Evolutionary conservation across 2,113 vertebrate genomes (phyloP), one percentile per base, ranked within the genome.

Genomic region (Saguinus imperator): DNA sequence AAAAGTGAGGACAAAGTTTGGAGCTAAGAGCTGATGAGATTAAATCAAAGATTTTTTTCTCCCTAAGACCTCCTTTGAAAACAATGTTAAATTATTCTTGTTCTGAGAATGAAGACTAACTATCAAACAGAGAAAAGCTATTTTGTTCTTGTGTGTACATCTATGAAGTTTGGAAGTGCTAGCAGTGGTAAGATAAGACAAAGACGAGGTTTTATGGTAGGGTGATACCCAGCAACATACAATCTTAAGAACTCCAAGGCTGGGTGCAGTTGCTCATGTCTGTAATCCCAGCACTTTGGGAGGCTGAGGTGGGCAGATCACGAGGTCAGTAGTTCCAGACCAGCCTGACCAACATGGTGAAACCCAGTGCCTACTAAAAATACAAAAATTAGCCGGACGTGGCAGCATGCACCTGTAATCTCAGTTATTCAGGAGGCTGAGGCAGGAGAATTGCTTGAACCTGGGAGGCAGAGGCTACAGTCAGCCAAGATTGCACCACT

Each of bases 41-140:
- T 58, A 89, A 86, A 61, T 58, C 48, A 43, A 84, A 94, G 79
- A 37, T 81, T 77, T 79, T 94, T 95, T 84, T 89, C 35, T 64
- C 48, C 35, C 64, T 75, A 37, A 87, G 1, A 48, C 35, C 10
- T 57, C 64, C 35, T 20, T 77, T 81, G 8, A 86, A 91, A 87
- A 61, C 43, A 93, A 57, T 52, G 32, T 82, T 70, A 82, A 91
- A 55, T 86, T 52, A 48, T 76, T 89, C 73, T 87, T 79, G 2
- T 70, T 89, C 40, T 70, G 83, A 92, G 55, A 92, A 75, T 43
- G 45, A 81, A 83, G 40, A 68, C 45, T 66, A 83, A 88, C 45
- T 35, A 16, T 86, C 58, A 32, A 14, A 17, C 5, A 27, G 37
- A 97, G 21, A 32, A 92, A 82, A 58, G 66, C 23, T 57, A 7